Evolutionary conservation across 2,113 vertebrate genomes (phyloP).

Genomic region (Malurus melanocephalus): DNA sequence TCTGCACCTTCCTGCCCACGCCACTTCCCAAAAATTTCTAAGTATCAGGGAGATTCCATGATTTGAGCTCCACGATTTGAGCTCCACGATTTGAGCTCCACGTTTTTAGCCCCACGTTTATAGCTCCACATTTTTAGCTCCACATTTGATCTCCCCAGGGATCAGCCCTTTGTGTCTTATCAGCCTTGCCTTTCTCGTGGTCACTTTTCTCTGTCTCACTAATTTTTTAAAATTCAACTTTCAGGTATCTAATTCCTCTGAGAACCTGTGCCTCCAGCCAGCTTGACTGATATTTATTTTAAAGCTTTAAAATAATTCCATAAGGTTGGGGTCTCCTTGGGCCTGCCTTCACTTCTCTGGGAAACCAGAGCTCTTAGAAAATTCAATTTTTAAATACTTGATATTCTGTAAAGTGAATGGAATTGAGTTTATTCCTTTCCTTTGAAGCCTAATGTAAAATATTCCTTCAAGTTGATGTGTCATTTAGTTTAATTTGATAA

Average conservation of each 20-base stretch:
- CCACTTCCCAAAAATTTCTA: accelerated
- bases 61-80: no score
- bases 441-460: background rate
- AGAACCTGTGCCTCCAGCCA: background rate
- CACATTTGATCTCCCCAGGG: background rate
- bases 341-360: background rate
- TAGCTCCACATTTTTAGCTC: no score
- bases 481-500: conserved; percentile 19
- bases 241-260: background rate
- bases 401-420: background rate
- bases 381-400: background rate
- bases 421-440: conserved; percentile 23
- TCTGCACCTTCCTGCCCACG: background rate
- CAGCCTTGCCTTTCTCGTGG: background rate
- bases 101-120: no score
- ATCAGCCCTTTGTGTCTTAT: background rate
- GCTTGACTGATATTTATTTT: background rate
- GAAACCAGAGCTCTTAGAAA: background rate
- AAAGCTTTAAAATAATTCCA: background rate
- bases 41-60: background rate
- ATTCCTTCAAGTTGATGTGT: background rate
- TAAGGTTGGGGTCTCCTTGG: background rate
- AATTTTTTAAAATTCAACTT: conserved; percentile 23
- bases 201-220: background rate
- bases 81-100: no score